Base-by-base conservation (phyloP, 1,140 invertebrate genomes). In the Rhopalosiphum maidis region DNA sequence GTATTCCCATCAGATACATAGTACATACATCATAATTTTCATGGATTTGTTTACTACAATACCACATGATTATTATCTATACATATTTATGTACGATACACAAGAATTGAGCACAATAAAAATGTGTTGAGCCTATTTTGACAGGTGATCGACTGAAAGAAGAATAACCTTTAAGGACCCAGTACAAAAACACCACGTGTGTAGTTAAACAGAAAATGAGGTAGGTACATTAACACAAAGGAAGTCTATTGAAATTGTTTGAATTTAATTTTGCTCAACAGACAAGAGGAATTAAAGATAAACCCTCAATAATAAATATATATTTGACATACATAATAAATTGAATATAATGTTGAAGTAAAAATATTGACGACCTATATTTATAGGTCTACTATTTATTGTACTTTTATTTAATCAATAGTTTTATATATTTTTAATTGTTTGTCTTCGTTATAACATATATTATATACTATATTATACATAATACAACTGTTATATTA, bases 131-230 rank as follows among this genome's bases (percentile, higher is more conserved):
- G 60, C 60, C 60, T 77, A 77, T 77, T 77, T 77, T 77, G 60
- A 77, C 60, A 77, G 60, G 60, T n/a, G 60, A 77, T 77, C 60
- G n/a, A 77, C 60, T 77, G 60, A 77, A 77, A 77, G 60, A 77
- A 77, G 60, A 77, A 77, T 77, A n/a, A 77, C 60, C 60, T 77
- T 77, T 77, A 77, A 77, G 60, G 60, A 77, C 60, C 60, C 21
- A n/a, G n/a, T 18, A 77, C 30, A 68, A n/a, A 77, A 77, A 77
- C 60, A n/a, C 15, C 30, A 68, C 30, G 60, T 3, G 30, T 77
- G 30, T 77, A 77, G 30, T 21, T n/a, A 77, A 77, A 77, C 60
- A 15, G 30, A 77, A 68, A 77, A 77, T 77, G 60, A 77, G 30
- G 60, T 77, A 77, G 60, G 60, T 77, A 77, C 30, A n/a, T 18